Percentiles rank a stretch among this genome's conserved stretches.
Conservation (phyloP, 2,888 invertebrate genomes). For the Lithophane semibrunnea region DNA sequence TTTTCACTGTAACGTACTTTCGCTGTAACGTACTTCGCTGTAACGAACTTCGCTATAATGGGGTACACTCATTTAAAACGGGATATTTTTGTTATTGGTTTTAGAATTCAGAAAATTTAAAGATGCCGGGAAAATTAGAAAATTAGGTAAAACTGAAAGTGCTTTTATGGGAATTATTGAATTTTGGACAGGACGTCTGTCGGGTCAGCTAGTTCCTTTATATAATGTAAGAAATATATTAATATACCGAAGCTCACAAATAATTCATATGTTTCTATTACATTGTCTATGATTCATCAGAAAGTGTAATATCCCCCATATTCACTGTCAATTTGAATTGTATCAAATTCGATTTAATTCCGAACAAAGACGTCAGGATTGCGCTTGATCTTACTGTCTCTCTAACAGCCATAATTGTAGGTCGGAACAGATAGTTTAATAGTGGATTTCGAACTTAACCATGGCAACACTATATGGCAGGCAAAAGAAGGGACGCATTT, state of each 20-base stretch:
- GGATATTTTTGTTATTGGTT: too few relatives aligned
- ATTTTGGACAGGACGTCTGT: neutral
- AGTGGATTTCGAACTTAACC: neutral
- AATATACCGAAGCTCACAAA: neutral
- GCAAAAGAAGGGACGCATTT: neutral
- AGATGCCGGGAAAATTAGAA: too few relatives aligned
- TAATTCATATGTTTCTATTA: neutral
- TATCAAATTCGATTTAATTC: slow-evolving; percentile 5
- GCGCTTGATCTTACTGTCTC: slow-evolving; percentile 15
- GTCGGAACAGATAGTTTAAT: neutral
- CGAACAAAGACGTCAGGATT: neutral
- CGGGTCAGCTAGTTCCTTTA: neutral
- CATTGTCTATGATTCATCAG: neutral
- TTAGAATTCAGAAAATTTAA: too few relatives aligned
- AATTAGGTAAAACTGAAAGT: too few relatives aligned
- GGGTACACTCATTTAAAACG: too few relatives aligned
- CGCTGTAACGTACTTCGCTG: too few relatives aligned
- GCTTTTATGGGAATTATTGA: neutral
- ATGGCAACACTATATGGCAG: neutral
- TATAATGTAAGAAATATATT: neutral
- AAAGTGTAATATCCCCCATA: neutral
- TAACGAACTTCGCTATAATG: too few relatives aligned
- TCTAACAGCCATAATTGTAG: slow-evolving; percentile 10
- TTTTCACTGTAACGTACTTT: too few relatives aligned
- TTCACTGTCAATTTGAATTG: neutral